Conservation (phyloP, 2,113 vertebrate genomes). For the Gambusia holbrooki region DNA sequence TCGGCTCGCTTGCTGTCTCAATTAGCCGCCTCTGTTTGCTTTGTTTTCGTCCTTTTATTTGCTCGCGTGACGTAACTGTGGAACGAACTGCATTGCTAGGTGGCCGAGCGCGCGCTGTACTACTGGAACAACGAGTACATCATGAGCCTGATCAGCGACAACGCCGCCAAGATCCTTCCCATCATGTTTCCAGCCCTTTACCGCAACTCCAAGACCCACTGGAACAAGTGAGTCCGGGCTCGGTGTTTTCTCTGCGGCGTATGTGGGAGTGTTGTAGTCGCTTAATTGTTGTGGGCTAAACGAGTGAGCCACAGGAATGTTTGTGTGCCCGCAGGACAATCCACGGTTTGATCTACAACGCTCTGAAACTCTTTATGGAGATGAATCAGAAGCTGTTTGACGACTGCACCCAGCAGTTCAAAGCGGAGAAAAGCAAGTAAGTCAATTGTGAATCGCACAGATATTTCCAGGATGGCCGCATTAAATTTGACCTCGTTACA, state of each 20-base stretch:
- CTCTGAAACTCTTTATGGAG: constrained; percentile 99
- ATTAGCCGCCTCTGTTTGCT: background rate
- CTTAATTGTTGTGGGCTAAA: background rate
- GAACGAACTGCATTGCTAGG: constrained; percentile 73
- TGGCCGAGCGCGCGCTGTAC: constrained; percentile 95
- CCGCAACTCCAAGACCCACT: constrained; percentile 99
- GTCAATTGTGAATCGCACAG: constrained; percentile 30
- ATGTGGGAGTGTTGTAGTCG: background rate
- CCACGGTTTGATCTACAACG: constrained; percentile 98
- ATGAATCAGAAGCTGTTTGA: constrained; percentile 99
- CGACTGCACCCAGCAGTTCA: constrained; percentile 99
- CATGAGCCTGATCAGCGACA: constrained; percentile 99
- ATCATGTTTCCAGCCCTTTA: constrained; percentile 99
- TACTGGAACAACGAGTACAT: constrained; percentile 99
- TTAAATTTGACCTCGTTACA: background rate
- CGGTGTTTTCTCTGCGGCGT: background rate
- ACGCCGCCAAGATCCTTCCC: constrained; percentile 95
- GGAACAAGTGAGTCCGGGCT: constrained; percentile 92
- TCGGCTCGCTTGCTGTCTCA: too few species aligned
- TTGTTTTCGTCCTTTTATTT: background rate
- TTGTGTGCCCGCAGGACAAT: constrained; percentile 87
- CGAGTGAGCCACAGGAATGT: background rate
- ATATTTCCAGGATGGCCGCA: background rate
- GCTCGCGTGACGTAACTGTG: background rate
- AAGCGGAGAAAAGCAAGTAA: constrained; percentile 98